phyloP scores from a whole-genome alignment of 2,113 vertebrate genomes.

The Todiramphus chloris region DNA sequence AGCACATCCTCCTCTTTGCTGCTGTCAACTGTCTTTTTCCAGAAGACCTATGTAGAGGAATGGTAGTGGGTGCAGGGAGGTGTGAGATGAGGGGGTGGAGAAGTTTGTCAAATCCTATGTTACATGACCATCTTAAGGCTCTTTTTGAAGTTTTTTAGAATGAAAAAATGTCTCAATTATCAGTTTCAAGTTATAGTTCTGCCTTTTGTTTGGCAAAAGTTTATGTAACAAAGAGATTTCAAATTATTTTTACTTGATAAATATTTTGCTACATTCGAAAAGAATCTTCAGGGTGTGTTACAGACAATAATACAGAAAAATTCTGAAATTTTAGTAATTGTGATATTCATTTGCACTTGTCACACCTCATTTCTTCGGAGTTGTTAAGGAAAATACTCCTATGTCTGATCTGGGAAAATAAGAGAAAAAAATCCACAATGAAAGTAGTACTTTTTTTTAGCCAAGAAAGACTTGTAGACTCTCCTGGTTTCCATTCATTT shows the following conservation, averaged over 20 bases:
- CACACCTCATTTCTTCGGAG: neutral
- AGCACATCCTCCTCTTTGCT: neutral
- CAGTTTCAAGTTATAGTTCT: neutral
- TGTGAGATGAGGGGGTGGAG: neutral
- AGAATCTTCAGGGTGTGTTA: neutral
- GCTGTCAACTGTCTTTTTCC: neutral
- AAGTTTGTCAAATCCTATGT: neutral
- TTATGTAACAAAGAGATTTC: neutral
- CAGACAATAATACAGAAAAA: neutral
- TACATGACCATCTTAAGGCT: neutral
- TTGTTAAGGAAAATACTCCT: constrained; percentile 11
- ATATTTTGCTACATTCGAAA: neutral
- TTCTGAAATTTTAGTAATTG: constrained; percentile 8
- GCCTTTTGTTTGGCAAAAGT: neutral
- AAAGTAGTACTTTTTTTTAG: neutral
- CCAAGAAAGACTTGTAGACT: neutral
- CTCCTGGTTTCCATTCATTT: constrained; percentile 7
- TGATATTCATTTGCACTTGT: neutral
- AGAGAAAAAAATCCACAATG: neutral
- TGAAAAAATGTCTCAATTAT: neutral
- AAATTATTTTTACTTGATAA: neutral
- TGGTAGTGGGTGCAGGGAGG: neutral
- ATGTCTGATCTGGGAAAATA: neutral
- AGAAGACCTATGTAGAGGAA: neutral
- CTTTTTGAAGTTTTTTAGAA: neutral